Evolutionary conservation across 1,140 invertebrate species (phyloP).

Genomic region (Zaprionus africanus): DNA sequence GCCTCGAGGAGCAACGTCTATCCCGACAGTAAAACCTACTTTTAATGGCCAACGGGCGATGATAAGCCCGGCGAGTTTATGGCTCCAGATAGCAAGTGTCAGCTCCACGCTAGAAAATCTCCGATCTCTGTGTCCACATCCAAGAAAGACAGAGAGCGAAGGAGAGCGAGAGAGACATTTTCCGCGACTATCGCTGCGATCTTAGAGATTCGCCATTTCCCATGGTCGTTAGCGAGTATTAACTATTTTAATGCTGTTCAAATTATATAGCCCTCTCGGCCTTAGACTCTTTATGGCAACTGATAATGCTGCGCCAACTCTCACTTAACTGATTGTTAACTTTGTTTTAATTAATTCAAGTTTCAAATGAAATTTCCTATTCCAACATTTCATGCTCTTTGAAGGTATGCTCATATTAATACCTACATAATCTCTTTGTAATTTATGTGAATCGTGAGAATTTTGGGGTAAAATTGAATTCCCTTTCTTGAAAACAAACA

Average conservation of each 20-base stretch:
- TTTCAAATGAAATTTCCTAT: background rate
- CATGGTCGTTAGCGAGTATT: conserved; percentile 16
- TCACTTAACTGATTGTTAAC: background rate
- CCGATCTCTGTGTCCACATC: conserved; percentile 1
- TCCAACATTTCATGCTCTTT: background rate
- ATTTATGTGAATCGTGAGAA: conserved; percentile 46
- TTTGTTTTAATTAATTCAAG: background rate
- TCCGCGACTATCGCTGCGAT: conserved; percentile 3
- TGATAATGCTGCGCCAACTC: background rate
- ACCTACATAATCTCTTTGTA: conserved; percentile 42
- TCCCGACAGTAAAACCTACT: conserved; percentile 67
- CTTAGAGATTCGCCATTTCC: conserved; percentile 16
- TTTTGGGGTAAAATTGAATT: conserved; percentile 40
- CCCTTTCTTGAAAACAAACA: conserved; percentile 43
- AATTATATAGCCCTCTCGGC: background rate
- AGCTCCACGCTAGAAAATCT: conserved; percentile 46
- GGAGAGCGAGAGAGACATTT: background rate
- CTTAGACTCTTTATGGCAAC: background rate
- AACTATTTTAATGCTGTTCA: conserved; percentile 10
- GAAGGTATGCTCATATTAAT: conserved; percentile 8
- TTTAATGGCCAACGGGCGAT: conserved; percentile 64
- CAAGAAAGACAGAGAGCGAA: background rate
- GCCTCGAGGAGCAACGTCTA: conserved; percentile 25
- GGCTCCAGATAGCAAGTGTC: conserved; percentile 78
- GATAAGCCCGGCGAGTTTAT: conserved; percentile 75